Conservation (phyloP, 35 echinoderm and acorn worm species). For the Ophioderma brevispina region DNA sequence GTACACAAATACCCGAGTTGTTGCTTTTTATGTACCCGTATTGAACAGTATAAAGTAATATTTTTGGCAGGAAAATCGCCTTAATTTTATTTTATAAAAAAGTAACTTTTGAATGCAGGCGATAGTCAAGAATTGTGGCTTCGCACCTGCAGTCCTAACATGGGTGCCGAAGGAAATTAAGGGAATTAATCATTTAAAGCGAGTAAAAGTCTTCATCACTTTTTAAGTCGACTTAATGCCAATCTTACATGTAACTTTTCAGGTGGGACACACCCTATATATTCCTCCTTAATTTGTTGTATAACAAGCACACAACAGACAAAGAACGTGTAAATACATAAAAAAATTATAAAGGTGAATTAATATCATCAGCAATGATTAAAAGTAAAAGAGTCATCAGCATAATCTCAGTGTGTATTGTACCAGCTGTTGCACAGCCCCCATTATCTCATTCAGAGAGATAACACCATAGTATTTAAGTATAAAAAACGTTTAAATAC, state of each 20-base stretch:
- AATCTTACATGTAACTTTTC: no score
- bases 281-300: neutral
- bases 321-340: conserved; percentile 10
- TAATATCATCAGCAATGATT: neutral
- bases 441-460: neutral
- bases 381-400: neutral
- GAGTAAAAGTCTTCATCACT: no score
- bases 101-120: no score
- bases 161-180: no score
- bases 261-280: no score
- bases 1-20: neutral
- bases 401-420: neutral
- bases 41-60: no score
- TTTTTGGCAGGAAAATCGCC: neutral
- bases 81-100: no score
- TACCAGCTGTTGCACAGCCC: conserved; percentile 5
- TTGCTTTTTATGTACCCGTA: no score
- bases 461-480: neutral
- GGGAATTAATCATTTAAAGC: no score
- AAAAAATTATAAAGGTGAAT: conserved; percentile 1
- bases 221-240: no score
- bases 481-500: neutral
- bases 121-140: no score
- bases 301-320: neutral
- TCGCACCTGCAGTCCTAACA: no score